phyloP scores from a whole-genome alignment of 2,113 vertebrate genomes.

The Dasyprocta punctata region DNA sequence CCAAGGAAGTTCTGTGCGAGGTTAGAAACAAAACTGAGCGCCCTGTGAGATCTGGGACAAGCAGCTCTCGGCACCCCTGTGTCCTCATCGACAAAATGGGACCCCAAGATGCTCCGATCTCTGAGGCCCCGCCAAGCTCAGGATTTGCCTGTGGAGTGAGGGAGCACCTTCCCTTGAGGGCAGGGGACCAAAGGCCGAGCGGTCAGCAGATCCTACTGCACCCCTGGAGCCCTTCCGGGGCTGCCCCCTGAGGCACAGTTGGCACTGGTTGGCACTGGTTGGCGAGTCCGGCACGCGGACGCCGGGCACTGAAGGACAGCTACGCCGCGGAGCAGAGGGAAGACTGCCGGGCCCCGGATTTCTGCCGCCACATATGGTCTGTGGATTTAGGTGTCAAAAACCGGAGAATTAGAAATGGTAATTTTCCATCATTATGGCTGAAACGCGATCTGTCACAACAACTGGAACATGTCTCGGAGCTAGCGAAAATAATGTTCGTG shows the following conservation, averaged over 20 bases:
- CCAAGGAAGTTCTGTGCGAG: not conserved
- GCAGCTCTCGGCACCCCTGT: not conserved
- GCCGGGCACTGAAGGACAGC: not conserved
- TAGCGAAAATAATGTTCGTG: constrained; percentile 91
- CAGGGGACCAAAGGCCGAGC: accelerated
- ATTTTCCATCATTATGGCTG: constrained; percentile 92
- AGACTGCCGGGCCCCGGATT: not conserved
- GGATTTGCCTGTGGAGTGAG: not conserved
- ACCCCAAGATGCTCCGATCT: not conserved
- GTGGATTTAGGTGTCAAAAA: constrained; percentile 90
- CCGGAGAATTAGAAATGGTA: constrained; percentile 90
- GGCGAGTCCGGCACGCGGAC: not conserved
- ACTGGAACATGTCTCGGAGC: constrained; percentile 91
- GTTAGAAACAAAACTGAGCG: not conserved
- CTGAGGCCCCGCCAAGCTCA: not conserved
- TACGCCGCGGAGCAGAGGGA: not conserved
- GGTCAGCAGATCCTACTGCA: accelerated
- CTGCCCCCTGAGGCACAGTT: no score
- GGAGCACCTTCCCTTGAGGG: not conserved
- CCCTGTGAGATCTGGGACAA: not conserved
- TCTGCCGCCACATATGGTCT: constrained; percentile 88
- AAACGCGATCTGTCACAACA: constrained; percentile 93
- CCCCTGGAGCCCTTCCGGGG: accelerated
- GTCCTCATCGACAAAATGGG: not conserved
- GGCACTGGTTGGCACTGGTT: not conserved